A percentile compares a stretch with the other conserved stretches of the same genome.
Conservation (phyloP, 2,888 invertebrate species). For the Petrolisthes cinctipes region DNA sequence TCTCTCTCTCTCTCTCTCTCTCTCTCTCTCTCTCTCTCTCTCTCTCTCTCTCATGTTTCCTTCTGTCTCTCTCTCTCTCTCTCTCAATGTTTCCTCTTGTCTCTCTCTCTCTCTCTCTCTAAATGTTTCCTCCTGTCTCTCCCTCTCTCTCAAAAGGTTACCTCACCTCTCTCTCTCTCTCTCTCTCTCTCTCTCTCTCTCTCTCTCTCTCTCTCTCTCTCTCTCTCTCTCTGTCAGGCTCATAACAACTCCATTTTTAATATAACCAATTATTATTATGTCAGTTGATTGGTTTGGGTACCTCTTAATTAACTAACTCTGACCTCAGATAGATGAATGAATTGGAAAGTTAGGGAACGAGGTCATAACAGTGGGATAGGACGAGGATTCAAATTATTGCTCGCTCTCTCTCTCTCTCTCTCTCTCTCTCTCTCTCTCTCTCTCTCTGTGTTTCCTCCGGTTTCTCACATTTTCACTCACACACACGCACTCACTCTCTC, state of each 20-base stretch:
- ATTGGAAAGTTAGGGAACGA: too few relatives aligned
- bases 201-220: background rate
- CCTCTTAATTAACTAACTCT: background rate
- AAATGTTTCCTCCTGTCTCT: background rate
- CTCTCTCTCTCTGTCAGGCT: background rate
- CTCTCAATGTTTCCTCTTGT: too few relatives aligned
- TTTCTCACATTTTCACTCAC: background rate
- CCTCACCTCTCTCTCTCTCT: background rate
- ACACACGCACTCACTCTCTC: background rate
- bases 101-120: background rate
- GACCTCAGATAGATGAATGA: background rate
- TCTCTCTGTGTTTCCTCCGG: background rate
- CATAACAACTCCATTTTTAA: too few relatives aligned
- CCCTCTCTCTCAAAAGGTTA: background rate
- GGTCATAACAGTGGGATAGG: too few relatives aligned
- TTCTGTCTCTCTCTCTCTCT: background rate
- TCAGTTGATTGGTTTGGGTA: too few relatives aligned
- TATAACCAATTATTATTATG: too few relatives aligned
- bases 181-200: slow-evolving; percentile 7
- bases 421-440: background rate
- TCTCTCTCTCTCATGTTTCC: background rate
- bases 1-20: background rate
- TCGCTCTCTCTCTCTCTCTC: background rate
- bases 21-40: background rate
- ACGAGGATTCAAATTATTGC: background rate